Evolutionary conservation across 2,113 vertebrate species (phyloP).

Genomic region (Sula dactylatra): DNA sequence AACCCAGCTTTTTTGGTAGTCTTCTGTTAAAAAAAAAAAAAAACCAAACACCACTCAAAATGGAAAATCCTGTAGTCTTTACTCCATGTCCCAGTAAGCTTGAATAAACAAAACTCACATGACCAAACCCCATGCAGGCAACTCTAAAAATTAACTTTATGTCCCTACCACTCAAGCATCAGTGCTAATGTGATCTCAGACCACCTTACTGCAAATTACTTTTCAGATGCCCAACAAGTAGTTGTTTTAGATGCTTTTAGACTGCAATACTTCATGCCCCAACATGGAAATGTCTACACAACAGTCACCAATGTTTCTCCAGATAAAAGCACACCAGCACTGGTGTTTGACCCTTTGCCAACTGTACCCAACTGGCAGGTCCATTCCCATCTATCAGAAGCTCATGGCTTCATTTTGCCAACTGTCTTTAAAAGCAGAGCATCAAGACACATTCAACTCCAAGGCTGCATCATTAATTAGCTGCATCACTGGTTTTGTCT

Average conservation of each 20-base stretch:
- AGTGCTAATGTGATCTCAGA: not conserved
- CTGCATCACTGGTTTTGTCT: rapidly evolving
- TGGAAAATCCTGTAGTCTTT: not conserved
- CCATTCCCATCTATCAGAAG: not conserved
- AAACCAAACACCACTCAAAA: no score
- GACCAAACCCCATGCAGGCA: not conserved
- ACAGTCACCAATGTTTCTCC: not conserved
- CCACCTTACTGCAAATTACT: not conserved
- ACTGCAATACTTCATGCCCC: not conserved
- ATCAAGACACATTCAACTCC: not conserved
- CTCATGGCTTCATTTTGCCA: not conserved
- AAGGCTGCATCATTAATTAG: not conserved
- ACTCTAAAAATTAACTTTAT: not conserved
- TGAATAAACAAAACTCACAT: not conserved
- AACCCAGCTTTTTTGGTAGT: not conserved
- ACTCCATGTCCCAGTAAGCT: not conserved
- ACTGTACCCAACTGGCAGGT: not conserved
- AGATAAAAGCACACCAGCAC: not conserved
- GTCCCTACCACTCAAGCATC: not conserved
- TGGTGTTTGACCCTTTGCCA: not conserved
- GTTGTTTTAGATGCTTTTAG: not conserved
- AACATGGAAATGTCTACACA: not conserved
- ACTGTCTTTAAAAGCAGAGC: not conserved
- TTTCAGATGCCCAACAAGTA: not conserved
- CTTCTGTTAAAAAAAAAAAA: not conserved